phyloP scores from a whole-genome alignment of 2,113 vertebrate genomes.

The Athene cunicularia region DNA sequence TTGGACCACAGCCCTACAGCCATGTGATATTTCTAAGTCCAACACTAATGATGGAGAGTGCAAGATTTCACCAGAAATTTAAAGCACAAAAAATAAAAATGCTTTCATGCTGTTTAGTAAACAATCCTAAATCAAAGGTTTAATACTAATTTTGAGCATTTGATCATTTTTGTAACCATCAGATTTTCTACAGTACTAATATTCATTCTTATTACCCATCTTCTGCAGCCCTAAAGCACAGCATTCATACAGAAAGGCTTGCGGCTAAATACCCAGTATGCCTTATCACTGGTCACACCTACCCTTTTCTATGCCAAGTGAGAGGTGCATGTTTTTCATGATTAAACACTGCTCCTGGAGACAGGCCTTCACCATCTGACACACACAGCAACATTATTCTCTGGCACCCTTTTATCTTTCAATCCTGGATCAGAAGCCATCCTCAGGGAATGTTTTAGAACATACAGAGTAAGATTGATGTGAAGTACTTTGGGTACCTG shows the following conservation, averaged over 20 bases:
- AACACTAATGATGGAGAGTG: background rate
- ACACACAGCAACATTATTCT: rapidly evolving
- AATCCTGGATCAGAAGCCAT: background rate
- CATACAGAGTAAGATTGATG: rapidly evolving
- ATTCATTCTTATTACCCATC: background rate
- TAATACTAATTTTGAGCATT: background rate
- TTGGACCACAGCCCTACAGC: background rate
- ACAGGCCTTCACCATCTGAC: rapidly evolving
- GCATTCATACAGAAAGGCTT: background rate
- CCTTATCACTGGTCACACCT: background rate
- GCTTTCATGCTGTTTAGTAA: background rate
- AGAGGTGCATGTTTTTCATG: rapidly evolving
- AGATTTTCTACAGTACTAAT: background rate
- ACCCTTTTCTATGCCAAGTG: rapidly evolving
- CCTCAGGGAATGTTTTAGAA: background rate
- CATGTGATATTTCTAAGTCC: background rate
- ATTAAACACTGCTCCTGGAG: background rate
- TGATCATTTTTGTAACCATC: background rate
- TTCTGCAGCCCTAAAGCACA: background rate
- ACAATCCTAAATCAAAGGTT: background rate
- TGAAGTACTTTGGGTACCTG: rapidly evolving
- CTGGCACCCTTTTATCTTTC: background rate
- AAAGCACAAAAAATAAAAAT: background rate
- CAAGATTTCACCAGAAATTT: background rate
- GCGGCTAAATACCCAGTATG: background rate